Base-by-base conservation (phyloP, 2,797 vertebrate genomes). In the Catamblyrhynchus diadema region DNA sequence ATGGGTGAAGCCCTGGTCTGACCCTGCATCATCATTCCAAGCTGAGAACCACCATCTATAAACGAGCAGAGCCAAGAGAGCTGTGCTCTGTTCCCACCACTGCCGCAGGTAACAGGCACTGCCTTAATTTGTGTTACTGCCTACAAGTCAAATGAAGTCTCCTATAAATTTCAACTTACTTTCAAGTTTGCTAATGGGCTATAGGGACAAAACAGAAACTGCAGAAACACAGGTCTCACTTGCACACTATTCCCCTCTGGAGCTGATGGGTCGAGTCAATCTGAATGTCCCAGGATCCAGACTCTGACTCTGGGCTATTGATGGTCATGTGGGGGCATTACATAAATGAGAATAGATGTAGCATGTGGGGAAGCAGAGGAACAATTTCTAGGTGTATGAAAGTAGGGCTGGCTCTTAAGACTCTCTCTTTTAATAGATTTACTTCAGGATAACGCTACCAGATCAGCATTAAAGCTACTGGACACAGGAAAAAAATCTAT, bases 401-500 rank as follows among this genome's bases (percentile, higher is more conserved):
- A 81, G 45, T 27, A 74, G 17, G 14, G 25, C 6, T 74, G 28
- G 16, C 21, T 83, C 18, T 47, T 12, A 28, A 11, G 13, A 64
- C 33, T 45, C 30, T 54, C 20, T 24, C 30, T 67, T 64, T 70
- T 21, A 51, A 12, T 48, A 53, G 14, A 73, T 59, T 77, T 54
- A 37, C 15, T 48, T 90, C 72, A 81, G 56, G 48, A 71, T 33
- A 86, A 50, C 28, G 22, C 30, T 22, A 50, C 33, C 37, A 78
- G 19, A 59, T 81, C 66, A 88, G 18, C 45, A 71, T 64, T 81
- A 88, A 57, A 74, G 27, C 54, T 91, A 75, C 42, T 35, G 74
- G 32, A 67, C 73, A 72, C 56, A 60, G 66, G 86, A 93, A 53
- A 69, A 95, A 95, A 92, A 79, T 78, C 24, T 42, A 25, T 57